phyloP scores from a whole-genome alignment of 64 coral and sea anemone species.

The Stichodactyla mertensii region DNA sequence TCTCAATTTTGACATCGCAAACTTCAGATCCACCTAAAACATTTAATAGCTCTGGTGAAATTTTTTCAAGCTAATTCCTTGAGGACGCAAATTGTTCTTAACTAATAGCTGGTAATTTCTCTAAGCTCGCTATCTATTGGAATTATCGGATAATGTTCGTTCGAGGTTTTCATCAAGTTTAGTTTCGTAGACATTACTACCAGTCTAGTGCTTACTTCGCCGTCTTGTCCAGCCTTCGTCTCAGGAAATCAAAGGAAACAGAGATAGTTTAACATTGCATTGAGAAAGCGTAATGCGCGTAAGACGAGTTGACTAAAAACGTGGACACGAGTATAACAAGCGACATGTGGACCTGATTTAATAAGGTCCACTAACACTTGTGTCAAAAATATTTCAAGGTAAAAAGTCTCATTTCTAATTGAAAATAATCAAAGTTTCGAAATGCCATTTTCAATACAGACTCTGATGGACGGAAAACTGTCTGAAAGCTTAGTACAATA shows the following conservation, averaged over 20 bases:
- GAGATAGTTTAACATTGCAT: background rate
- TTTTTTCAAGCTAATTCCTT: background rate
- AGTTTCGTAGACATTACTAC: background rate
- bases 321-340: background rate
- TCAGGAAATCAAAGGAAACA: background rate
- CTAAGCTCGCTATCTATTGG: background rate
- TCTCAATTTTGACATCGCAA: no score
- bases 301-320: background rate
- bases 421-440: background rate
- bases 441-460: background rate
- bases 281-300: background rate
- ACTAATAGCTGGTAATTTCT: background rate
- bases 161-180: background rate
- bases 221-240: background rate
- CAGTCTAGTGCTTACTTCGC: background rate
- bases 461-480: background rate
- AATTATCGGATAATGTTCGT: background rate
- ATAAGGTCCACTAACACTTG: background rate
- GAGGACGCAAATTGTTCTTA: background rate
- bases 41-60: background rate
- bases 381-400: background rate
- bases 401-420: background rate
- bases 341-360: background rate
- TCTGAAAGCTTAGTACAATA: background rate
- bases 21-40: background rate